Percentiles rank a stretch among this genome's conserved stretches.
Conservation (phyloP, 2,113 vertebrate genomes). For the Ptilonorhynchus violaceus region DNA sequence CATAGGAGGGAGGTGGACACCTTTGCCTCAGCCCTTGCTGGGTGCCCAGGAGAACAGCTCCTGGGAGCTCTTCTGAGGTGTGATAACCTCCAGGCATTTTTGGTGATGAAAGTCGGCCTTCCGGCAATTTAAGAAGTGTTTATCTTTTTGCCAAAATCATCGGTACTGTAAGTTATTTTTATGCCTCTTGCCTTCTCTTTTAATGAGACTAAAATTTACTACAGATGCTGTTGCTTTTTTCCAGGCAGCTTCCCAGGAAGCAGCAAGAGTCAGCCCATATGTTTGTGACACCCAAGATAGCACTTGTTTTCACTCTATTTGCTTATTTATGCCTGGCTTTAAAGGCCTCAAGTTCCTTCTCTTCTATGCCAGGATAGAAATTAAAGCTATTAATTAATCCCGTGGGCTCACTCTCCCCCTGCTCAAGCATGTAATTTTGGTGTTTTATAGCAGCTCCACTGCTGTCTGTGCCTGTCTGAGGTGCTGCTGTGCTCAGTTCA, state of each 20-base stretch:
- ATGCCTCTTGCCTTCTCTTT: neutral
- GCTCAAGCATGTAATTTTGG: rapidly evolving
- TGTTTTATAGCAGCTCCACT: neutral
- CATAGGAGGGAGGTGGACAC: neutral
- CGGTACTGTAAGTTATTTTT: neutral
- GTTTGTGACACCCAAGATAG: neutral
- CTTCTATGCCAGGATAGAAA: neutral
- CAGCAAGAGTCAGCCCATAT: neutral
- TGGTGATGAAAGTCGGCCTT: neutral
- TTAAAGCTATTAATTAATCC: neutral
- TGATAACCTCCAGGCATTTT: neutral
- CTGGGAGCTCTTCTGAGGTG: neutral
- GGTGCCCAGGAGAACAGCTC: neutral
- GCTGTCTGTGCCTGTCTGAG: neutral
- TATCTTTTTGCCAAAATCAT: neutral
- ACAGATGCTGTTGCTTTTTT: neutral
- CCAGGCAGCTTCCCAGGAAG: neutral
- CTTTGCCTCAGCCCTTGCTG: neutral
- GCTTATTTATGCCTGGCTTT: neutral
- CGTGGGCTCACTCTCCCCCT: neutral
- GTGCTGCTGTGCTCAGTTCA: conserved; percentile 69
- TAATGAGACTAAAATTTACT: neutral
- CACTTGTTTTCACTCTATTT: neutral
- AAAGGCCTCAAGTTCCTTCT: neutral
- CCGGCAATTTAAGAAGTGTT: neutral